Evolutionary conservation across 1,140 invertebrate species (phyloP).

Genomic region (Acromyrmex heyeri): DNA sequence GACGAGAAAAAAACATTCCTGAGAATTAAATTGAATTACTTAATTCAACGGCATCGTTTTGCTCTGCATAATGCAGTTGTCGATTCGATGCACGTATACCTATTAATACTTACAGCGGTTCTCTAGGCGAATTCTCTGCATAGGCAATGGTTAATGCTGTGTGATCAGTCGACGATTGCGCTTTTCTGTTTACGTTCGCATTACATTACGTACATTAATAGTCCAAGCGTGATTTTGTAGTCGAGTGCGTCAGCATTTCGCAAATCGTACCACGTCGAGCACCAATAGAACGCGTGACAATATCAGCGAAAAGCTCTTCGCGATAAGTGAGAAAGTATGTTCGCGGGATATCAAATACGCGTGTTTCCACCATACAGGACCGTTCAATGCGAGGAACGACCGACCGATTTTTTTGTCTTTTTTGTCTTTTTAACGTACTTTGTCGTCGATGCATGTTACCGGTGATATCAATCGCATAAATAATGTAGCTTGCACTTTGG

Average conservation of each 20-base stretch:
- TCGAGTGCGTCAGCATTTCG: slow-evolving; percentile 41
- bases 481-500: slow-evolving; percentile 17
- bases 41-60: slow-evolving; percentile 1
- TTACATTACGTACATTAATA: slow-evolving; percentile 43
- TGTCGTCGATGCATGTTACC: neutral
- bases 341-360: slow-evolving; percentile 29
- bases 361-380: neutral
- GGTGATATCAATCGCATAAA: slow-evolving; percentile 34
- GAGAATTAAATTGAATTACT: slow-evolving; percentile 7
- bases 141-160: slow-evolving; percentile 31
- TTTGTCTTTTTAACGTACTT: slow-evolving; percentile 40
- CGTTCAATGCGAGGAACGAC: slow-evolving; percentile 9
- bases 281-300: neutral
- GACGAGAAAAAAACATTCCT: neutral
- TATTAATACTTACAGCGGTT: slow-evolving; percentile 2
- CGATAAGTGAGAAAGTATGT: slow-evolving; percentile 59
- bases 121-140: slow-evolving; percentile 20
- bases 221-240: slow-evolving; percentile 30
- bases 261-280: slow-evolving; percentile 15
- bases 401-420: neutral
- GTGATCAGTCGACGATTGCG: slow-evolving; percentile 54
- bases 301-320: slow-evolving; percentile 41
- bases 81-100: slow-evolving; percentile 5
- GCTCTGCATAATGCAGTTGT: neutral
- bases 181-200: slow-evolving; percentile 50